Conservation (phyloP, 2,888 invertebrate species). For the Rhamnusium bicolor region DNA sequence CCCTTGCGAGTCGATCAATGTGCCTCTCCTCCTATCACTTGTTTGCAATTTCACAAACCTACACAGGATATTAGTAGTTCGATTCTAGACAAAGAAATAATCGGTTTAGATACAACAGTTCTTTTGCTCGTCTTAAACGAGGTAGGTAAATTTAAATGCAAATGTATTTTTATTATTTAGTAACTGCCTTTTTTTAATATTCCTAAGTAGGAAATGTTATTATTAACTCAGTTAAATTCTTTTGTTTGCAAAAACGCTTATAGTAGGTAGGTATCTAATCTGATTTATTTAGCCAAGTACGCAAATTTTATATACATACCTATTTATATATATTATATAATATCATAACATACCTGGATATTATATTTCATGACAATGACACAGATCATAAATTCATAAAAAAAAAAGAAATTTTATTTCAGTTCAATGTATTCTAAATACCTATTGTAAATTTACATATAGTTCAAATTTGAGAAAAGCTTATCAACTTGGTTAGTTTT, state of each 20-base stretch:
- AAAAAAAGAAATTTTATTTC: not conserved
- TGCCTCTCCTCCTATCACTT: slow-evolving; percentile 61
- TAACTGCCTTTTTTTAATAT: not conserved
- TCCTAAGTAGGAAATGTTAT: too few species aligned
- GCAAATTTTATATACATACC: not conserved
- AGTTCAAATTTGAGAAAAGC: too few species aligned
- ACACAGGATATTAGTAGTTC: slow-evolving; percentile 18
- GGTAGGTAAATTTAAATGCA: not conserved
- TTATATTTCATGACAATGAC: not conserved
- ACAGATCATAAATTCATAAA: not conserved
- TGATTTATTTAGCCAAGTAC: not conserved
- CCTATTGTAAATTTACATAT: too few species aligned
- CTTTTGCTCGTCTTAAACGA: slow-evolving; percentile 10
- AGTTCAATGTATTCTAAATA: too few species aligned
- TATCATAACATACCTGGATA: not conserved
- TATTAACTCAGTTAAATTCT: not conserved
- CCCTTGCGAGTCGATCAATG: slow-evolving; percentile 68
- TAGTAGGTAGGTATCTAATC: too few species aligned
- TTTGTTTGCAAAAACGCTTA: too few species aligned
- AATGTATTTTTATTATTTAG: not conserved
- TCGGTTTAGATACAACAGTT: not conserved
- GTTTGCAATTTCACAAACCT: slow-evolving; percentile 43
- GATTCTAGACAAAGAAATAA: slow-evolving; percentile 40
- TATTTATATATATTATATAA: too few species aligned
- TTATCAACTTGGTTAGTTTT: too few species aligned